Conservation (phyloP, 2,888 invertebrate species). For the Psylliodes chrysocephalus region DNA sequence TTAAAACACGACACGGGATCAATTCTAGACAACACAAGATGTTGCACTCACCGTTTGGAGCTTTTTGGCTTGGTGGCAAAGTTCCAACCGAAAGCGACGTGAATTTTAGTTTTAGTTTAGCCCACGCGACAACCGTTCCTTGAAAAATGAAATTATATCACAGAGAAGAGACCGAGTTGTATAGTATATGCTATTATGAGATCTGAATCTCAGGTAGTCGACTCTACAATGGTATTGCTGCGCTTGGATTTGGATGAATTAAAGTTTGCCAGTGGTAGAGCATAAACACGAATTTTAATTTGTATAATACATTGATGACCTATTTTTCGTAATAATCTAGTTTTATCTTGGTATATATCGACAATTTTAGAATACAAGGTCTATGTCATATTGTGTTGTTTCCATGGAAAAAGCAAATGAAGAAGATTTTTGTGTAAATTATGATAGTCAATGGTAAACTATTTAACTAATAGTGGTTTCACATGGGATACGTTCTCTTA, state of each 20-base stretch:
- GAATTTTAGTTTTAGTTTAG: constrained; percentile 23
- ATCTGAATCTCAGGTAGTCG: constrained; percentile 38
- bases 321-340: too few species aligned
- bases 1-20: constrained; percentile 18
- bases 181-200: constrained; percentile 14
- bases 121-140: constrained; percentile 14
- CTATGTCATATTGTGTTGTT: too few species aligned
- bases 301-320: too few species aligned
- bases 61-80: constrained; percentile 21
- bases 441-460: too few species aligned
- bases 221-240: constrained; percentile 38
- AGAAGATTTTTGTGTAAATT: too few species aligned
- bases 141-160: constrained; percentile 13
- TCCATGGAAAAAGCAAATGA: too few species aligned
- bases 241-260: constrained; percentile 18
- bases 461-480: too few species aligned
- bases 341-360: too few species aligned
- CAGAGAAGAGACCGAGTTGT: background rate
- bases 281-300: too few species aligned
- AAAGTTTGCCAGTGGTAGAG: constrained; percentile 34
- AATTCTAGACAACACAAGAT: constrained; percentile 16
- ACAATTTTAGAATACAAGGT: too few species aligned
- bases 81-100: constrained; percentile 11
- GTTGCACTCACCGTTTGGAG: constrained; percentile 17
- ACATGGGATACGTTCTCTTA: too few species aligned